A percentile compares a stretch with the other conserved stretches of the same genome.
These are phyloP conservation scores for Pollenia labialis DNA, from an alignment of 2,888 invertebrate species.

Conservation along the genomic window DNA sequence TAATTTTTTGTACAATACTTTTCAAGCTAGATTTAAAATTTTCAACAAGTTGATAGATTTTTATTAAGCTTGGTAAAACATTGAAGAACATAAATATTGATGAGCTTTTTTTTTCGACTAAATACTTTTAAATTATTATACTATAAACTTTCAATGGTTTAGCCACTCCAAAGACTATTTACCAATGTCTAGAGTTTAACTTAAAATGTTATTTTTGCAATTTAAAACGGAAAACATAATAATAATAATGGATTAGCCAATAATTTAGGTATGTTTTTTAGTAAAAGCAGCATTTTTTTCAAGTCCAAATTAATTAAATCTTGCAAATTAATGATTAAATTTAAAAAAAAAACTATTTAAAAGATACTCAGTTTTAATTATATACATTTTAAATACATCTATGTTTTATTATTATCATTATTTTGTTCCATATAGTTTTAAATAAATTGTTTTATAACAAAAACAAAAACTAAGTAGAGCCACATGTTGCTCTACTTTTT, in stretches of 20 bases:
- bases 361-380: not conserved
- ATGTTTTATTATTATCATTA: not conserved
- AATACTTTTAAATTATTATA: too few species aligned
- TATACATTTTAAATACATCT: not conserved
- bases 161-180: too few species aligned
- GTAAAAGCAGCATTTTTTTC: not conserved
- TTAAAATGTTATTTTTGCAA: not conserved
- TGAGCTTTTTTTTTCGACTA: too few species aligned
- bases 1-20: too few species aligned
- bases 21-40: too few species aligned
- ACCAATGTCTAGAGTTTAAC: too few species aligned
- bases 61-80: too few species aligned
- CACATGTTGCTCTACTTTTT: conserved; percentile 40
- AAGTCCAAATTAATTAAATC: not conserved
- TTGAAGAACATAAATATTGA: too few species aligned
- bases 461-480: not conserved
- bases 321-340: not conserved
- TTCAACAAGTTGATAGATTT: too few species aligned
- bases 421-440: conserved; percentile 17
- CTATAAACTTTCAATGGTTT: too few species aligned
- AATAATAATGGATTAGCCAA: not conserved
- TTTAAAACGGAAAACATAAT: conserved; percentile 14
- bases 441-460: conserved; percentile 3
- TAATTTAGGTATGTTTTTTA: not conserved
- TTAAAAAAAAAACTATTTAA: not conserved